Percentiles rank a stretch among this genome's conserved stretches.
phyloP scores from a whole-genome alignment of 2,797 vertebrate genomes.

The Gallinago solitaria region DNA sequence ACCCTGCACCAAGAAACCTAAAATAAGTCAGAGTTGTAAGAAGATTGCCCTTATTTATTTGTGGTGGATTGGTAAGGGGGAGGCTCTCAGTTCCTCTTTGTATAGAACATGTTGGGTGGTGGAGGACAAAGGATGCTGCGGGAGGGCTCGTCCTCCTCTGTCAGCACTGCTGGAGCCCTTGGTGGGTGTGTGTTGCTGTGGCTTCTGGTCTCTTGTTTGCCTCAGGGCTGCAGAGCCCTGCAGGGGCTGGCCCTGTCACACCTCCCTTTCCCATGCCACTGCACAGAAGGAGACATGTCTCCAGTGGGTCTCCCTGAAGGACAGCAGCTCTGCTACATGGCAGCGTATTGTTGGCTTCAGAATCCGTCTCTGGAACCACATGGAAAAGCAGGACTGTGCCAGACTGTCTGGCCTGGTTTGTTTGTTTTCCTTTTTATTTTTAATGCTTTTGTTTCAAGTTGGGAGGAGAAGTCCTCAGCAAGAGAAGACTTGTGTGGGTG shows the following conservation, averaged over 20 bases:
- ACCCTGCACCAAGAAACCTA: neutral
- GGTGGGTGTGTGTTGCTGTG: neutral
- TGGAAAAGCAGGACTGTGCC: neutral
- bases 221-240: neutral
- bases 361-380: neutral
- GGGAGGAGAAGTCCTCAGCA: neutral
- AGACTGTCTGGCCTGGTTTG: neutral
- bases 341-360: neutral
- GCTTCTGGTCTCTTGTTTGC: neutral
- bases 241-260: neutral
- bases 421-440: neutral
- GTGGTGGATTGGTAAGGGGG: neutral
- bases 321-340: neutral
- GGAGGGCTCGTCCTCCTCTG: neutral
- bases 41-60: conserved; percentile 12
- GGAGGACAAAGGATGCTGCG: fast-evolving
- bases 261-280: neutral
- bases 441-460: neutral
- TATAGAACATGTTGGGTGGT: neutral
- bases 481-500: neutral
- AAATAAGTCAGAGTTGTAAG: conserved; percentile 15
- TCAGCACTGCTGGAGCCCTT: neutral
- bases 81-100: neutral
- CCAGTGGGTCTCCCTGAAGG: neutral
- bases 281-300: fast-evolving